Evolutionary conservation across 2,113 vertebrate species (phyloP), one percentile per base, ranked within the genome.

Genomic region (Leucoraja erinaceus): DNA sequence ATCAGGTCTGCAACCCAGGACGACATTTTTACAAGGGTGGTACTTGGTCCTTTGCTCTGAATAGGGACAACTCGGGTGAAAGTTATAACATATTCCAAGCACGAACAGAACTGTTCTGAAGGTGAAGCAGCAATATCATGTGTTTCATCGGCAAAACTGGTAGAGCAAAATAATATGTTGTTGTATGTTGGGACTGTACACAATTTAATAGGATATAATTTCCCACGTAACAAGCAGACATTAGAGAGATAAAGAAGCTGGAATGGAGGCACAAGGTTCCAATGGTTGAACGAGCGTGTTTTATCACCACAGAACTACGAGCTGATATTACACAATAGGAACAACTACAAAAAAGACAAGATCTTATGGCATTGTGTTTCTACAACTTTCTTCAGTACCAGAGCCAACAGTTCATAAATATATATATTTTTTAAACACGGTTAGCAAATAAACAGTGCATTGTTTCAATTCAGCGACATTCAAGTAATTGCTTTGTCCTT

Each of bases 381-480:
- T 91, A 31, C 72, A 74, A 68, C 38, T 91, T 91, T 72, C 33
- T 54, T 74, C 68, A 91, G 88, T 38, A 72, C 66, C 95, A 96
- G 94, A 95, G 94, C 94, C 95, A 94, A 94, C 94, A 96, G 96
- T 98, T 96, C 96, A 96, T 97, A 96, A 97, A 96, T 96, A 97
- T 96, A 95, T 94, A 95, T 95, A 95, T 96, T 86, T 72, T 72
- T 72, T 20, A 72, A 72, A 96, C 95, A 95, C 93, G 94, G 94
- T 96, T 96, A 96, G 96, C 95, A 96, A 96, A 95, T 95, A 96
- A 97, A 88, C 94, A 96, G 96, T 95, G 96, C 95, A 94, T 38
- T 95, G 38, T 95, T 94, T 94, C 54, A 94, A 93, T 93, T 96
- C 95, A 96, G 95, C 94, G 93, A 94, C 94, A 95, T 95, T 94